These are phyloP conservation scores for Neuroterus valhalla DNA, from an alignment of 1,140 invertebrate species.

Conservation along the genomic window DNA sequence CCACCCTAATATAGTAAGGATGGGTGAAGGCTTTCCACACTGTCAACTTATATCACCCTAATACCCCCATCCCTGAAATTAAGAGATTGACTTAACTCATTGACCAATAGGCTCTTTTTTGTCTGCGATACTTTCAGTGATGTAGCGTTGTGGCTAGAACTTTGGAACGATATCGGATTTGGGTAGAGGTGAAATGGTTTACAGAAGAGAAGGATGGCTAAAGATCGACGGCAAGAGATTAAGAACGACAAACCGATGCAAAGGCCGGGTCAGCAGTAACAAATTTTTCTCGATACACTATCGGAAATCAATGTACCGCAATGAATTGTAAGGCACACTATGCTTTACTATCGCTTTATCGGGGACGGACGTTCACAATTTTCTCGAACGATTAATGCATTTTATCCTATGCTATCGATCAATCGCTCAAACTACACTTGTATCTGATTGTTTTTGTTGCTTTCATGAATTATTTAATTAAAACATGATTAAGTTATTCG, in stretches of 20 bases:
- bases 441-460: not conserved
- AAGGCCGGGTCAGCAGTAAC: not conserved
- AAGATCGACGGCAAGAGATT: not conserved
- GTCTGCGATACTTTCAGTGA: too few species aligned
- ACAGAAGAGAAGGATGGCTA: not conserved
- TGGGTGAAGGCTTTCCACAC: too few species aligned
- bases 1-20: too few species aligned
- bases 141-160: too few species aligned
- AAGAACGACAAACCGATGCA: not conserved
- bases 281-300: slow-evolving; percentile 1
- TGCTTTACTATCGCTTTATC: not conserved
- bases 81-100: too few species aligned
- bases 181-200: not conserved
- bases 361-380: not conserved
- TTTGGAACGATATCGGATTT: too few species aligned
- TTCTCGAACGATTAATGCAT: slow-evolving; percentile 1
- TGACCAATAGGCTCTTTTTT: too few species aligned
- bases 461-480: not conserved
- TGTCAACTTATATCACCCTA: too few species aligned
- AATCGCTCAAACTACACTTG: not conserved
- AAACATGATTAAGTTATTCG: not conserved
- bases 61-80: too few species aligned
- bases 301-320: not conserved
- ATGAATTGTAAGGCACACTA: not conserved
- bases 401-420: not conserved